phyloP scores from a whole-genome alignment of 1,140 invertebrate species.

The Drosophila oshimai region DNA sequence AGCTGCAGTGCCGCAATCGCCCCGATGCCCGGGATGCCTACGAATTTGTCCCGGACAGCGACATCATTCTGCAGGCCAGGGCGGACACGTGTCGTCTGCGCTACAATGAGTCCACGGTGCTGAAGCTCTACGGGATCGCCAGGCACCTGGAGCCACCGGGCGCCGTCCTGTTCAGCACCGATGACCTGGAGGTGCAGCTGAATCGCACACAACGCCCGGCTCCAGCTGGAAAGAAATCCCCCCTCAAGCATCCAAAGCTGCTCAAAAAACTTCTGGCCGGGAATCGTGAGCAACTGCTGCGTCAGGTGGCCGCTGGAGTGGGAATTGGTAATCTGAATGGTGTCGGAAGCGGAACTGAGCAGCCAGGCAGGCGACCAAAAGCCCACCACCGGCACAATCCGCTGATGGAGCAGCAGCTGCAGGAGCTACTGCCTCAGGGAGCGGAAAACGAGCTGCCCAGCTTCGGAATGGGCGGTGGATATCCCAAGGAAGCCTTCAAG shows the following conservation, averaged over 20 bases:
- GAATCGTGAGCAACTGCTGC: conserved; percentile 65
- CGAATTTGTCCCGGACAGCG: conserved; percentile 86
- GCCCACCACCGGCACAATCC: conserved; percentile 49
- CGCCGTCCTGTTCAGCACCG: conserved; percentile 87
- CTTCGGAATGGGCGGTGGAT: conserved; percentile 32
- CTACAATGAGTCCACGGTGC: conserved; percentile 88
- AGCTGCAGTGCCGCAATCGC: conserved; percentile 74
- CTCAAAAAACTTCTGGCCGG: conserved; percentile 73
- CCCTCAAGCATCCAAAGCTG: conserved; percentile 80
- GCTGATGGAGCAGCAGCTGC: conserved; percentile 50
- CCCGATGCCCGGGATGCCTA: conserved; percentile 86
- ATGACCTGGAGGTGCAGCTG: conserved; percentile 76
- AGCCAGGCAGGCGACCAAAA: conserved; percentile 27
- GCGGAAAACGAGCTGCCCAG: conserved; percentile 53
- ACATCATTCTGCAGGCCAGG: conserved; percentile 86
- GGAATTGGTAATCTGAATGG: neutral
- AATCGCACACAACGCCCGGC: conserved; percentile 72
- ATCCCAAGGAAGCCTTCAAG: conserved; percentile 54
- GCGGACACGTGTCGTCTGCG: conserved; percentile 88
- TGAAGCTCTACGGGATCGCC: conserved; percentile 88
- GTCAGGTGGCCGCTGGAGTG: conserved; percentile 41
- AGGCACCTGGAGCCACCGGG: conserved; percentile 88
- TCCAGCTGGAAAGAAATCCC: conserved; percentile 60
- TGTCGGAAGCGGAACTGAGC: conserved; percentile 13
- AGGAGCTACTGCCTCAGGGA: conserved; percentile 55